Conservation (phyloP, 2,113 vertebrate species). For the Dipodomys ordii region DNA sequence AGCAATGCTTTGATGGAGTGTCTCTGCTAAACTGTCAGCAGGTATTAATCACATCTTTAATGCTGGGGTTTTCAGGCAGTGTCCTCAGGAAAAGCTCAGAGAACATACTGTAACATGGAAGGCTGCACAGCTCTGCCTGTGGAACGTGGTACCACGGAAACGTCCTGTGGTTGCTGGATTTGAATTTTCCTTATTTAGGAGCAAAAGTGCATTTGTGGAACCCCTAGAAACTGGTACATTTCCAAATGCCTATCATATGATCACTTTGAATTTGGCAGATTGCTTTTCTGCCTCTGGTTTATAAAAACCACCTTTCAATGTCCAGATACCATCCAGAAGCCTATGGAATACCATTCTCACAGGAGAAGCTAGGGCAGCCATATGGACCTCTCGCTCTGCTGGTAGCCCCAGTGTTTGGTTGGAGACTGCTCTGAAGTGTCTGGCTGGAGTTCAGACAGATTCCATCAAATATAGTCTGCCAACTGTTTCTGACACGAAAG, state of each 20-base stretch:
- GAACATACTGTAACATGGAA: neutral
- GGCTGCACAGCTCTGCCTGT: neutral
- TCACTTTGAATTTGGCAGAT: neutral
- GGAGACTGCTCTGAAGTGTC: neutral
- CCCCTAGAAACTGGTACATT: slow-evolving; percentile 10
- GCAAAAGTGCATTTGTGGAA: neutral
- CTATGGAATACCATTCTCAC: neutral
- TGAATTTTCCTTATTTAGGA: neutral
- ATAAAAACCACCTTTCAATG: neutral
- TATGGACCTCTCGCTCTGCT: neutral
- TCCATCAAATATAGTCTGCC: neutral
- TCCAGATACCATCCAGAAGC: neutral
- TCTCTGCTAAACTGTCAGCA: neutral
- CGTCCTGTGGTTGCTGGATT: neutral
- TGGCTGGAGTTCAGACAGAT: neutral
- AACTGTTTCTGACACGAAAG: neutral
- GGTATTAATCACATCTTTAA: neutral
- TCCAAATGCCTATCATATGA: neutral
- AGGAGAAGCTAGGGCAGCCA: neutral
- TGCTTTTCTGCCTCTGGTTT: neutral
- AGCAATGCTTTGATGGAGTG: neutral
- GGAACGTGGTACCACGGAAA: neutral
- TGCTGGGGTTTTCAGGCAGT: neutral
- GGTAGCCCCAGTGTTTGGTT: neutral
- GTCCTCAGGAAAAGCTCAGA: neutral